These are phyloP conservation scores for Miichthys miiuy DNA, from an alignment of 2,797 vertebrate genomes.

Conservation along the genomic window DNA sequence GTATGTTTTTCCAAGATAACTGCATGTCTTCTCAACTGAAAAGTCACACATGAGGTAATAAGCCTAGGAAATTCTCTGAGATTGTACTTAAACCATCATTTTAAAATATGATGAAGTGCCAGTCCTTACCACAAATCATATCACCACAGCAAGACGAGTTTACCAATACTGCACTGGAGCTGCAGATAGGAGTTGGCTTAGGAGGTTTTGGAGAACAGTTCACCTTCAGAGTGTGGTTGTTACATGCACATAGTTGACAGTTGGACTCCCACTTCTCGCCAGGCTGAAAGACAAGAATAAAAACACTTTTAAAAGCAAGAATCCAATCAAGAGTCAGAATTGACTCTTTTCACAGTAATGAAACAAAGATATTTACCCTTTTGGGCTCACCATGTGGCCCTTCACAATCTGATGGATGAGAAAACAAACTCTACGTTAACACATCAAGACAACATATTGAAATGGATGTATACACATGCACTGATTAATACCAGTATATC, in stretches of 20 bases:
- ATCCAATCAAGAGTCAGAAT: neutral
- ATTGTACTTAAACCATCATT: neutral
- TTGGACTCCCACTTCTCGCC: constrained; percentile 79
- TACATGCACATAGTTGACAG: constrained; percentile 79
- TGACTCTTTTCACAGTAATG: neutral
- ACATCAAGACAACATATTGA: neutral
- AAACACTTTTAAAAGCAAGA: neutral
- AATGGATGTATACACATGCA: neutral
- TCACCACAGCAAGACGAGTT: constrained; percentile 69
- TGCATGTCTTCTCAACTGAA: constrained; percentile 81
- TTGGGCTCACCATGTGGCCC: constrained; percentile 75
- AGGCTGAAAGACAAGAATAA: constrained; percentile 60
- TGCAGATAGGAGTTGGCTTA: constrained; percentile 27
- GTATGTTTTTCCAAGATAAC: constrained; percentile 63
- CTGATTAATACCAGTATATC: neutral
- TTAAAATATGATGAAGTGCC: neutral
- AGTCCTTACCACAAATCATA: constrained; percentile 71
- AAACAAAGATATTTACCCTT: constrained; percentile 41
- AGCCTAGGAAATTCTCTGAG: neutral
- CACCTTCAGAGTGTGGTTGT: constrained; percentile 71
- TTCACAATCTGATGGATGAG: constrained; percentile 72
- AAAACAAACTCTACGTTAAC: neutral
- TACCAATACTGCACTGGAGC: constrained; percentile 21
- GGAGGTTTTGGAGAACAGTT: constrained; percentile 60
- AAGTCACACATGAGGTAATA: constrained; percentile 13